Conservation (phyloP, 2,113 vertebrate genomes). For the Callocephalon fimbriatum region DNA sequence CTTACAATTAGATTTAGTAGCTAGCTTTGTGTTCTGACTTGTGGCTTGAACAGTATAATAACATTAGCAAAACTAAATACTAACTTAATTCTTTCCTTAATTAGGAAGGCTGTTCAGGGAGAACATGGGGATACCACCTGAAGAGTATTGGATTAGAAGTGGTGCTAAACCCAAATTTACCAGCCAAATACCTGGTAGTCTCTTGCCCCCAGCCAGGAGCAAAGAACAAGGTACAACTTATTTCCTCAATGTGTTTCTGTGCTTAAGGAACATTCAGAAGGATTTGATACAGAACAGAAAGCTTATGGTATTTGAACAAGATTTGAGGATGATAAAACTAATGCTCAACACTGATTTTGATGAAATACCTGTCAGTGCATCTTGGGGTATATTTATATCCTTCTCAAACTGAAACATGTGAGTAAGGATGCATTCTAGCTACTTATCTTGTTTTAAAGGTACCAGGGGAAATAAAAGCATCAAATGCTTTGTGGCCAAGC, state of each 20-base stretch:
- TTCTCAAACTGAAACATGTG: not conserved
- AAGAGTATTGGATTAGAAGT: slow-evolving; percentile 74
- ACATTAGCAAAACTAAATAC: not conserved
- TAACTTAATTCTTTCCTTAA: not conserved
- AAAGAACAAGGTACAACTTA: slow-evolving; percentile 65
- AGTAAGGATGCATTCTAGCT: not conserved
- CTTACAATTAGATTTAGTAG: not conserved
- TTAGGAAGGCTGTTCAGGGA: slow-evolving; percentile 68
- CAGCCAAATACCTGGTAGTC: not conserved
- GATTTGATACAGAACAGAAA: not conserved
- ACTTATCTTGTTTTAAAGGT: not conserved
- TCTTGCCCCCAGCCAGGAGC: slow-evolving; percentile 18
- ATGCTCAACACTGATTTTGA: not conserved
- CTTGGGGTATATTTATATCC: not conserved
- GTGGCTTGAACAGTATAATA: not conserved
- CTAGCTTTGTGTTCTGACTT: not conserved
- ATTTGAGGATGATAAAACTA: not conserved
- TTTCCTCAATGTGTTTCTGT: not conserved
- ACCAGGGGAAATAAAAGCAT: not conserved
- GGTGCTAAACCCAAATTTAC: slow-evolving; percentile 72
- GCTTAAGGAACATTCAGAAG: not conserved
- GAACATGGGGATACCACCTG: slow-evolving; percentile 17
- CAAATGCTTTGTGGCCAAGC: not conserved
- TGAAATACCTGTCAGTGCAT: not conserved
- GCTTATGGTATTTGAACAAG: not conserved